phyloP scores from a whole-genome alignment of 2,888 invertebrate species.

The Micropterix aruncella region DNA sequence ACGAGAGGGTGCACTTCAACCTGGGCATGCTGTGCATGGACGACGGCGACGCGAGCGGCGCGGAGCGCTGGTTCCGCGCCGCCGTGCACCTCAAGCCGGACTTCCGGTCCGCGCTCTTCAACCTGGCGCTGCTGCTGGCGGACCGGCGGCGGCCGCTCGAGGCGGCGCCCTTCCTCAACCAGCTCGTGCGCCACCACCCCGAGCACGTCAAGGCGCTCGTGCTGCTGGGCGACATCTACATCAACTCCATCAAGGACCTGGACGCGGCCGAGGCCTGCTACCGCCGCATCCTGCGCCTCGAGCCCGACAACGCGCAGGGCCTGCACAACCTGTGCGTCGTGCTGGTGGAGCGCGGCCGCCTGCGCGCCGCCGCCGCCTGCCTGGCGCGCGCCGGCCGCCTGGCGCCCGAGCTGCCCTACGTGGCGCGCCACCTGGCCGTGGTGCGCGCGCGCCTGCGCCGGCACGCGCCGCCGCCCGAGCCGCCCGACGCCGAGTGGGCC shows the following conservation, averaged over 20 bases:
- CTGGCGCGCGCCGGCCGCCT: conserved; percentile 64
- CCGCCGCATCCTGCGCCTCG: conserved; percentile 70
- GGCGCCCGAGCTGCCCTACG: conserved; percentile 86
- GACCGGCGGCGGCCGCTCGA: conserved; percentile 81
- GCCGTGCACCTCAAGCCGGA: conserved; percentile 79
- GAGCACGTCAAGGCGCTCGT: conserved; percentile 92
- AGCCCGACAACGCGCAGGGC: conserved; percentile 87
- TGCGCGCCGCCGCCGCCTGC: conserved; percentile 76
- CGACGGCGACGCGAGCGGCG: conserved; percentile 74
- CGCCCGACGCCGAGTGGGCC: conserved; percentile 18
- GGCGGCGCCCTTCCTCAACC: conserved; percentile 84
- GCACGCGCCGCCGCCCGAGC: conserved; percentile 42
- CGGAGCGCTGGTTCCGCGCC: conserved; percentile 82
- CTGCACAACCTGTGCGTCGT: conserved; percentile 94
- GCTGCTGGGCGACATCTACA: conserved; percentile 88
- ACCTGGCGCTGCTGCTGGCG: conserved; percentile 78
- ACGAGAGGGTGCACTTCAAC: conserved; percentile 90
- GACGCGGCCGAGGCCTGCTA: conserved; percentile 94
- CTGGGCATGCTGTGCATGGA: conserved; percentile 96
- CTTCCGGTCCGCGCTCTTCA: conserved; percentile 89
- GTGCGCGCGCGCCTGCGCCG: conserved; percentile 52
- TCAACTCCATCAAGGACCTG: conserved; percentile 87
- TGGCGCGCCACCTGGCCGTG: conserved; percentile 77
- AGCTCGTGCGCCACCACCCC: conserved; percentile 80
- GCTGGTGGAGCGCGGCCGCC: conserved; percentile 79